Evolutionary conservation across 2,888 invertebrate species (phyloP).

Genomic region (Nebria brevicollis): DNA sequence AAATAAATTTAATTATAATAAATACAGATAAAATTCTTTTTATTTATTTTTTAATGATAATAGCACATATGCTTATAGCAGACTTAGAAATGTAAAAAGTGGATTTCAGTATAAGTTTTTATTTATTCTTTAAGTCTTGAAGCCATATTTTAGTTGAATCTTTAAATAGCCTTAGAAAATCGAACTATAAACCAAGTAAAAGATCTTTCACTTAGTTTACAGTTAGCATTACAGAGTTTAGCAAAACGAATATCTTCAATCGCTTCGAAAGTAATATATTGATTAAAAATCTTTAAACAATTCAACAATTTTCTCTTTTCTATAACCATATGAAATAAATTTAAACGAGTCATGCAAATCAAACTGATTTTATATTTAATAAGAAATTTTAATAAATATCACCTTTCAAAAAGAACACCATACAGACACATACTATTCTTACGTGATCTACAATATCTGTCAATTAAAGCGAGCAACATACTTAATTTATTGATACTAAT

Average conservation of each 20-base stretch:
- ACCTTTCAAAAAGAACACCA: neutral
- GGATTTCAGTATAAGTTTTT: neutral
- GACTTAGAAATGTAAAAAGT: neutral
- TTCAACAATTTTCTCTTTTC: neutral
- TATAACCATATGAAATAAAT: neutral
- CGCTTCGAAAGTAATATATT: neutral
- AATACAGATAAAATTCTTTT: no score
- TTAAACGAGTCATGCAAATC: conserved; percentile 1
- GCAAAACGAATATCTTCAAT: neutral
- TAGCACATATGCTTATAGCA: neutral
- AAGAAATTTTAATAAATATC: neutral
- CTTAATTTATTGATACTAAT: neutral
- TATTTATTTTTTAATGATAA: no score
- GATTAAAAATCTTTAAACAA: neutral
- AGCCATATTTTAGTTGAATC: neutral
- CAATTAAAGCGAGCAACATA: neutral
- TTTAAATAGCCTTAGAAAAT: neutral
- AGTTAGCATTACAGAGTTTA: neutral
- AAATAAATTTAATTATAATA: no score
- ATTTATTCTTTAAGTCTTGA: neutral
- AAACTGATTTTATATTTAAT: neutral
- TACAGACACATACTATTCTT: neutral
- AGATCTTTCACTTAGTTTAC: neutral
- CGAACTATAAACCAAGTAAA: neutral
- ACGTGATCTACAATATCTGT: neutral